A percentile compares a stretch with the other conserved stretches of the same genome.
Evolutionary conservation across 2,888 invertebrate genomes (phyloP).

Genomic region (Drosophila rellima): DNA sequence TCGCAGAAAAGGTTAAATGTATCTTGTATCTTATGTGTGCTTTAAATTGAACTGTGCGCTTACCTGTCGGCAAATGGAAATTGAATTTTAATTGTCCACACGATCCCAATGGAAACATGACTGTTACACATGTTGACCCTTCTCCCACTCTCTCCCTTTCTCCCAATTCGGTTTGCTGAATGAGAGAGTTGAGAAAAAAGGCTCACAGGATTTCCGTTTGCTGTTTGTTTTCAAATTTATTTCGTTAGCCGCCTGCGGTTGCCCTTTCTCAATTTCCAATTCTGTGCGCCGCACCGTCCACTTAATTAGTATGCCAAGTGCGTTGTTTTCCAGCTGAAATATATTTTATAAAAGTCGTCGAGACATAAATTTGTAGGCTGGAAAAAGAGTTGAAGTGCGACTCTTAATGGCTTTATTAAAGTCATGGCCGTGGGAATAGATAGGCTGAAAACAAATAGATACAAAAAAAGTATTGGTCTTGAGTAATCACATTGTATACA

Average conservation of each 20-base stretch:
- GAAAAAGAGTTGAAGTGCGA: conserved; percentile 35
- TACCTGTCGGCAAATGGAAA: conserved; percentile 70
- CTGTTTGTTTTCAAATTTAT: conserved; percentile 64
- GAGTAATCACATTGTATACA: no score
- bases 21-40: conserved; percentile 18
- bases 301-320: conserved; percentile 67
- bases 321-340: conserved; percentile 50
- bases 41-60: conserved; percentile 16
- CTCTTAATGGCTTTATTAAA: conserved; percentile 64
- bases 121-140: conserved; percentile 64
- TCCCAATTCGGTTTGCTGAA: no score
- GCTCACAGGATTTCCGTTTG: conserved; percentile 77
- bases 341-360: conserved; percentile 49
- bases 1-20: conserved; percentile 29
- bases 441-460: conserved; percentile 18
- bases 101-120: conserved; percentile 34
- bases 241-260: conserved; percentile 31
- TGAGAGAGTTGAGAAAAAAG: conserved; percentile 35
- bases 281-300: not conserved
- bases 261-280: not conserved
- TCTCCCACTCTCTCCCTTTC: conserved; percentile 8
- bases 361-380: conserved; percentile 53
- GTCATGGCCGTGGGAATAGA: conserved; percentile 55
- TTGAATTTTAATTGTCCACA: conserved; percentile 74
- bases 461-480: not conserved